Percentiles rank a stretch among this genome's conserved stretches.
These are phyloP conservation scores for Ormyrus thymus DNA, from an alignment of 2,888 invertebrate genomes.

Conservation along the genomic window DNA sequence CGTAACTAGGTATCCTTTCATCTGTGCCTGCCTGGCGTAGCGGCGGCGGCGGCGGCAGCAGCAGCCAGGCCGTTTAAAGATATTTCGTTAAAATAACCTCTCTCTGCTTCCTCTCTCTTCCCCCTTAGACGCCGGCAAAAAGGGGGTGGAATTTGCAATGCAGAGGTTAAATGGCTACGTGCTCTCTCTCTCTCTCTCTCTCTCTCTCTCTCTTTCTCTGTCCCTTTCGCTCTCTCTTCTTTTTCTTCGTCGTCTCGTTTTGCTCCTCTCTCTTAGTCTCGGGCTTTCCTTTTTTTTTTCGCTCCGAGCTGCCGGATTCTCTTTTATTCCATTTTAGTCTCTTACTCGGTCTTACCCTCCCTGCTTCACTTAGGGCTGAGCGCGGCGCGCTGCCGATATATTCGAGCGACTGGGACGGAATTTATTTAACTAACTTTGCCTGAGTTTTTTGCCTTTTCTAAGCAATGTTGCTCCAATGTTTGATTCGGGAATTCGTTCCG, in stretches of 20 bases:
- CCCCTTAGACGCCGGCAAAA: conserved; percentile 57
- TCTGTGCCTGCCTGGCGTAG: conserved; percentile 66
- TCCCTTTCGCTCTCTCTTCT: background rate
- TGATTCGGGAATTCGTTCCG: no score
- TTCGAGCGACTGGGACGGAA: no score
- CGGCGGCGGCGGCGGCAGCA: conserved; percentile 61
- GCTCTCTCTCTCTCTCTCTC: conserved; percentile 55
- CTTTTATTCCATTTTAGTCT: conserved; percentile 34
- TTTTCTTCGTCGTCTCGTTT: background rate
- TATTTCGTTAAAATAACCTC: conserved; percentile 74
- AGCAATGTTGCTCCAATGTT: no score
- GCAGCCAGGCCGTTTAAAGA: conserved; percentile 70
- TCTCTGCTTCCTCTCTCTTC: conserved; percentile 1
- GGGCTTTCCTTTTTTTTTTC: background rate
- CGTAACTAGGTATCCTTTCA: conserved; percentile 74
- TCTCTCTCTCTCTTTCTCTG: conserved; percentile 2
- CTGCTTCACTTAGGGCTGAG: background rate
- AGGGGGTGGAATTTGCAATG: conserved; percentile 75
- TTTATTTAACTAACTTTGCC: no score
- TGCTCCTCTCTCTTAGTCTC: background rate
- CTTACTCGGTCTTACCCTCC: conserved; percentile 2
- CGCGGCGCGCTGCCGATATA: background rate
- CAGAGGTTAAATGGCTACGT: conserved; percentile 74
- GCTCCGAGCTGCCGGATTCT: conserved; percentile 17
- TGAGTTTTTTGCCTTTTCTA: no score